Evolutionary conservation across 2,797 vertebrate species (phyloP).

Genomic region (Enteromius unitaeniatus): DNA sequence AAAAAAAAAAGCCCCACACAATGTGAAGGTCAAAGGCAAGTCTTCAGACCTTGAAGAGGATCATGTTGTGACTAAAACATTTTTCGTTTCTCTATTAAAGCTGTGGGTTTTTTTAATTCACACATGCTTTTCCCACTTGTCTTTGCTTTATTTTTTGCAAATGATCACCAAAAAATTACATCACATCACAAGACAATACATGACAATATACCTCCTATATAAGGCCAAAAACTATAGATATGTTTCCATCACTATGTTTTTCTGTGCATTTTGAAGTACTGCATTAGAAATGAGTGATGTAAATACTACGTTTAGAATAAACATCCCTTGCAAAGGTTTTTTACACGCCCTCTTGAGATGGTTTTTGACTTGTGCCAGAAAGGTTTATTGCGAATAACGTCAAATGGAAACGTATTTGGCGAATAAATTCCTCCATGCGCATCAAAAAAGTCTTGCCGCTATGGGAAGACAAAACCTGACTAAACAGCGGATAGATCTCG

Average conservation of each 20-base stretch:
- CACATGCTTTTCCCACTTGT: background rate
- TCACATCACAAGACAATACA: background rate
- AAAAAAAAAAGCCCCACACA: background rate
- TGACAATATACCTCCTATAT: background rate
- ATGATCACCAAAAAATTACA: background rate
- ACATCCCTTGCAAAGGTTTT: background rate
- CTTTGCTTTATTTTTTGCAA: background rate
- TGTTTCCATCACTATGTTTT: background rate
- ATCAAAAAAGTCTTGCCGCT: background rate
- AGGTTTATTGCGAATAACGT: background rate
- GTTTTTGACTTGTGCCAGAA: background rate
- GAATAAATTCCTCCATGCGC: background rate
- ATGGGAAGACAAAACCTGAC: background rate
- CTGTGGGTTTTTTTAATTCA: background rate
- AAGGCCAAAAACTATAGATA: conserved; percentile 2
- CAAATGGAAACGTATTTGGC: background rate
- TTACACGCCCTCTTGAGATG: background rate
- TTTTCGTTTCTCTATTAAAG: background rate
- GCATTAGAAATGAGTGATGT: background rate
- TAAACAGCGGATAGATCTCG: background rate
- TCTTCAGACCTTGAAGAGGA: background rate
- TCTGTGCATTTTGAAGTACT: background rate
- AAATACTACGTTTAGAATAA: background rate
- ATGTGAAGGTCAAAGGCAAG: background rate
- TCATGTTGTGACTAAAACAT: background rate